These are phyloP conservation scores for Megalops cyprinoides DNA, from an alignment of 2,797 vertebrate genomes.

Conservation along the genomic window DNA sequence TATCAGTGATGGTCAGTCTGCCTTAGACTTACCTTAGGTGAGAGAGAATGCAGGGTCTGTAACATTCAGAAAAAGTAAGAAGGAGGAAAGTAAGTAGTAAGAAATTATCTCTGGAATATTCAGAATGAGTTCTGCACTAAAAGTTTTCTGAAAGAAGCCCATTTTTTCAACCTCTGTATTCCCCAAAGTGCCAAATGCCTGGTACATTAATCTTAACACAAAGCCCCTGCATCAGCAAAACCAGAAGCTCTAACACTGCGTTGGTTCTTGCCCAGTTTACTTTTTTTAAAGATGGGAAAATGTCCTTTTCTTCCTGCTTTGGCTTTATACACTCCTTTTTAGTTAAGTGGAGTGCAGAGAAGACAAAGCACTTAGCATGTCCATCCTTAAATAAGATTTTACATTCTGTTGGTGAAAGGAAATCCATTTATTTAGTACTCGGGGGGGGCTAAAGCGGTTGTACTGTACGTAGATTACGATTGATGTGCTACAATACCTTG, in stretches of 20 bases:
- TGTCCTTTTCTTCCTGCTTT: constrained; percentile 22
- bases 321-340: constrained; percentile 23
- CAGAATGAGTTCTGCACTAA: not conserved
- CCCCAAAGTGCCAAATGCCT: constrained; percentile 11
- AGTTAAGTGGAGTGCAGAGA: constrained; percentile 52
- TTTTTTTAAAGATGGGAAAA: constrained; percentile 7
- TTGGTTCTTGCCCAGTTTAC: not conserved
- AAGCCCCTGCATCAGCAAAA: constrained; percentile 24
- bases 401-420: constrained; percentile 48
- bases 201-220: constrained; percentile 19
- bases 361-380: constrained; percentile 38
- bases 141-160: constrained; percentile 1
- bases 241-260: not conserved
- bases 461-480: constrained; percentile 57
- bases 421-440: constrained; percentile 57
- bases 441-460: constrained; percentile 48
- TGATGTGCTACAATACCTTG: constrained; percentile 49
- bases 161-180: not conserved
- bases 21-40: too few relatives aligned
- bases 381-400: constrained; percentile 46
- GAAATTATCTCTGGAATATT: not conserved
- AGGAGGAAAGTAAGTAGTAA: not conserved
- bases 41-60: too few relatives aligned
- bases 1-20: too few relatives aligned
- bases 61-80: too few relatives aligned